Evolutionary conservation across 1,140 invertebrate genomes (phyloP).

Genomic region (Pogonus chalceus): DNA sequence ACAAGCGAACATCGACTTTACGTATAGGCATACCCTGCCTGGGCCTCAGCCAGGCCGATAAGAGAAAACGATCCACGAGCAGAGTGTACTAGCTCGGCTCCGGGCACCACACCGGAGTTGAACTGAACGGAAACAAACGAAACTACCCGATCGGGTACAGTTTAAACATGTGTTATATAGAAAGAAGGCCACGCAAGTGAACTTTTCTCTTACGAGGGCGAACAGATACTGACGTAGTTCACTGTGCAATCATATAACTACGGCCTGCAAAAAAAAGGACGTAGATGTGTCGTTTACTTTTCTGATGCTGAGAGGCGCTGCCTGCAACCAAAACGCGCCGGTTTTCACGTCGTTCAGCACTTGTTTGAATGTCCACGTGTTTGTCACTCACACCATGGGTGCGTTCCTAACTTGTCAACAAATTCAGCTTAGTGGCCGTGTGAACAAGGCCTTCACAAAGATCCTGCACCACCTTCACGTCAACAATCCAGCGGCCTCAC

Average conservation of each 20-base stretch:
- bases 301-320: constrained; percentile 25
- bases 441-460: too few relatives aligned
- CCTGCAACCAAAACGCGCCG: constrained; percentile 35
- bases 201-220: constrained; percentile 26
- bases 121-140: constrained; percentile 15
- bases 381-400: too few relatives aligned
- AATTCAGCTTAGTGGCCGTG: too few relatives aligned
- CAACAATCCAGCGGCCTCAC: too few relatives aligned
- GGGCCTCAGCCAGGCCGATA: constrained; percentile 27
- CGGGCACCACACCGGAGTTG: background rate
- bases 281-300: constrained; percentile 18
- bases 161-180: constrained; percentile 14
- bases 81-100: constrained; percentile 11
- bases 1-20: constrained; percentile 24
- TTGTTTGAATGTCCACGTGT: constrained; percentile 25
- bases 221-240: constrained; percentile 22
- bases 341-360: constrained; percentile 41
- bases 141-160: constrained; percentile 14
- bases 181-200: constrained; percentile 30
- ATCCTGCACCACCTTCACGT: too few relatives aligned
- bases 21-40: constrained; percentile 22
- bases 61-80: constrained; percentile 23
- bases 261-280: too few relatives aligned
- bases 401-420: too few relatives aligned
- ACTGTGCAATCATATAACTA: constrained; percentile 16